Conservation (phyloP, 2,113 vertebrate species). For the Peromyscus californicus region DNA sequence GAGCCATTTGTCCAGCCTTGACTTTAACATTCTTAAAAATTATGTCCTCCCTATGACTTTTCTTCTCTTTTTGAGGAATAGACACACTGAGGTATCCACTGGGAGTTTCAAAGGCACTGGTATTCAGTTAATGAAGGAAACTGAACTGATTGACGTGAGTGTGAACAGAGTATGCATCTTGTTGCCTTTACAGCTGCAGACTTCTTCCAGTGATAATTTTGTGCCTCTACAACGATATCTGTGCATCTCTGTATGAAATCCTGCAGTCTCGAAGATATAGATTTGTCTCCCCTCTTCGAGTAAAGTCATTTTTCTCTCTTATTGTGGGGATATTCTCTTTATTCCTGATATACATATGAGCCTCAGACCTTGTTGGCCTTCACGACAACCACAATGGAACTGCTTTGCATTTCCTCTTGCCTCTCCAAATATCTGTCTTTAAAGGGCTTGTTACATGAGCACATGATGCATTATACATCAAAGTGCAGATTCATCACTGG, state of each 20-base stretch:
- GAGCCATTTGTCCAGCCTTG: neutral
- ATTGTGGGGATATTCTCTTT: neutral
- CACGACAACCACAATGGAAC: neutral
- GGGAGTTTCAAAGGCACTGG: neutral
- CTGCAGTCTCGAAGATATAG: neutral
- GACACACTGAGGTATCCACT: neutral
- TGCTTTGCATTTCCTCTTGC: conserved; percentile 30
- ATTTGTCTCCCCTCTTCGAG: neutral
- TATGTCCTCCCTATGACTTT: neutral
- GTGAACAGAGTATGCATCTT: neutral
- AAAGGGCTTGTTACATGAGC: neutral
- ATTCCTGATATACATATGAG: neutral
- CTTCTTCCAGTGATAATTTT: conserved; percentile 13
- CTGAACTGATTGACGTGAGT: neutral
- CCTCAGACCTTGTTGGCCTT: neutral
- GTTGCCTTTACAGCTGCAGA: neutral
- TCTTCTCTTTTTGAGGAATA: neutral
- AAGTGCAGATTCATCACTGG: neutral
- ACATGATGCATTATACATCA: conserved; percentile 9
- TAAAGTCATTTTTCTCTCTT: neutral
- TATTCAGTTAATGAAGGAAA: neutral
- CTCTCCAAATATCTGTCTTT: conserved; percentile 22
- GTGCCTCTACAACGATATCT: neutral
- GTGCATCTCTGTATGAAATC: neutral
- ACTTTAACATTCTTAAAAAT: neutral